Evolutionary conservation across 2,113 vertebrate genomes (phyloP).

Genomic region (Nesoenas mayeri): DNA sequence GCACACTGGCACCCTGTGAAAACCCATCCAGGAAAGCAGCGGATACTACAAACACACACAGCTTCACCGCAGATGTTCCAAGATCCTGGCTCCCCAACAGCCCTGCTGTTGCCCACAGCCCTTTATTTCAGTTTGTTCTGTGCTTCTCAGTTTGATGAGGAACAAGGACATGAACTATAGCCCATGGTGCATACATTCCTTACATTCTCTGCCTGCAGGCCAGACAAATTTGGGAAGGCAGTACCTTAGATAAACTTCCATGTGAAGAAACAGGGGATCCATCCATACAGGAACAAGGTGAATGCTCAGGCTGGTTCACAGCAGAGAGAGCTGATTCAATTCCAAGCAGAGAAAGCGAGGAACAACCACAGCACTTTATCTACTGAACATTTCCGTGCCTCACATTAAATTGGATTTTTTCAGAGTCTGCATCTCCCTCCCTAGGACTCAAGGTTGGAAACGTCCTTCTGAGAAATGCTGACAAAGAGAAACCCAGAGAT

Average conservation of each 20-base stretch:
- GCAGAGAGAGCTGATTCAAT: background rate
- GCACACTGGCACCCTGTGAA: background rate
- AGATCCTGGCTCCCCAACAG: background rate
- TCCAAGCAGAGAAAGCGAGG: background rate
- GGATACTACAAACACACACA: background rate
- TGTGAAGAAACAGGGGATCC: background rate
- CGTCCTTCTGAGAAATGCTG: background rate
- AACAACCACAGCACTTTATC: background rate
- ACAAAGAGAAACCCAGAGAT: background rate
- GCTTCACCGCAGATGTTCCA: background rate
- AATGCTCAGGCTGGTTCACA: background rate
- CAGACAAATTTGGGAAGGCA: background rate
- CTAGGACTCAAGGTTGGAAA: background rate
- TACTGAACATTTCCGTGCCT: background rate
- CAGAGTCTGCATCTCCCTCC: background rate
- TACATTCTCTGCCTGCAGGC: background rate
- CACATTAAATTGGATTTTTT: constrained; percentile 15
- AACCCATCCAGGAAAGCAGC: background rate
- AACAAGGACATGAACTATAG: background rate
- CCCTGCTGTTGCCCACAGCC: background rate
- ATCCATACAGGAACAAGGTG: background rate
- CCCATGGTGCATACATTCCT: background rate
- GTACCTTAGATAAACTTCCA: background rate
- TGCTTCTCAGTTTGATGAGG: background rate
- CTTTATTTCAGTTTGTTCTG: background rate